Conservation (phyloP, 37 sponge, comb jelly and placozoan genomes). For the Aplysina aerophoba region DNA sequence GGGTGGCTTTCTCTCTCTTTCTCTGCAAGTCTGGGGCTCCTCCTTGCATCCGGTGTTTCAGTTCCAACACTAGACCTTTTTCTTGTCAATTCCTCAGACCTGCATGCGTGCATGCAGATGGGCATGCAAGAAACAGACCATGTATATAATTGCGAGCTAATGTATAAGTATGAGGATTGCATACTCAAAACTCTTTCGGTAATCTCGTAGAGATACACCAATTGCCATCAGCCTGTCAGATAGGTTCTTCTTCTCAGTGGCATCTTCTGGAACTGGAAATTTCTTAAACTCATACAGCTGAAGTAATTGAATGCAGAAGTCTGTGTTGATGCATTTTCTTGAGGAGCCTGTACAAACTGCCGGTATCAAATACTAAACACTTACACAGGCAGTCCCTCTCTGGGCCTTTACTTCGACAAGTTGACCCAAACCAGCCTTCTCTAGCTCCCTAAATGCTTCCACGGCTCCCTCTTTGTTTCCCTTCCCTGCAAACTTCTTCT, state of each 20-base stretch:
- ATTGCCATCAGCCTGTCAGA: not conserved
- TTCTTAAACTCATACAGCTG: not conserved
- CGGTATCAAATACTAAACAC: not conserved
- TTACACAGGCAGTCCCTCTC: not conserved
- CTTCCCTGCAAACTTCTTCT: not conserved
- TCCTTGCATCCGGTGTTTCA: not conserved
- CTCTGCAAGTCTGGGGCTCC: not conserved
- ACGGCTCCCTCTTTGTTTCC: constrained; percentile 1
- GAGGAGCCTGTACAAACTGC: not conserved
- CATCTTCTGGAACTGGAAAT: not conserved
- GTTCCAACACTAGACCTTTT: not conserved
- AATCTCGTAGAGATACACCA: not conserved
- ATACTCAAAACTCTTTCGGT: not conserved
- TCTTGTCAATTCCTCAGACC: not conserved
- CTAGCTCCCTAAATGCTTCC: not conserved
- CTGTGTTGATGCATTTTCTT: not conserved
- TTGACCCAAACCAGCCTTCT: constrained; percentile 4
- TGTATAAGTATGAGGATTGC: not conserved
- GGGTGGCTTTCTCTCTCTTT: not conserved
- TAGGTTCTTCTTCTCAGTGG: not conserved
- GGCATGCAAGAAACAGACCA: not conserved
- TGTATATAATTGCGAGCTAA: not conserved
- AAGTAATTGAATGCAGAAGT: no score
- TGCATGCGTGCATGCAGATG: not conserved
- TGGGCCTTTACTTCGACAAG: not conserved